Evolutionary conservation across 2,888 invertebrate species (phyloP).

Genomic region (Nomada flava): DNA sequence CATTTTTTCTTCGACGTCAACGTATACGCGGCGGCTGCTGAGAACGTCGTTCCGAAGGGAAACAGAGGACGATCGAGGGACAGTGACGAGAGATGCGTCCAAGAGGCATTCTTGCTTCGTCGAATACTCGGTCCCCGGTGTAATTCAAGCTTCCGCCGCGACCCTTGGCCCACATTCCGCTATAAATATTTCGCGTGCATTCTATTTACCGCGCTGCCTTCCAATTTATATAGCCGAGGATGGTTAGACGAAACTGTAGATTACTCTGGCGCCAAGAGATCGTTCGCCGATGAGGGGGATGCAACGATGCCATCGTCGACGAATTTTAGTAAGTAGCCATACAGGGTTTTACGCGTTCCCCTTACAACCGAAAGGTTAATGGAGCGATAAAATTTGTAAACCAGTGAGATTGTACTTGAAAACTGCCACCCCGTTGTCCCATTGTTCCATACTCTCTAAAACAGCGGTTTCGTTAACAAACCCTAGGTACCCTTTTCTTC

Average conservation of each 20-base stretch:
- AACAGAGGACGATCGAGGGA: neutral
- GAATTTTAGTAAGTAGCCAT: conserved; percentile 9
- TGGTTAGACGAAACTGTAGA: neutral
- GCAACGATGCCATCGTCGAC: neutral
- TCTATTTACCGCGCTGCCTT: neutral
- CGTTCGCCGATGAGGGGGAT: neutral
- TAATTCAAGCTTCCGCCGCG: conserved; percentile 15
- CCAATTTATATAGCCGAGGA: neutral
- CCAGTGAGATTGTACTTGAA: conserved; percentile 6
- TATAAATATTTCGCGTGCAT: conserved; percentile 14
- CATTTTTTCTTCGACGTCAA: conserved; percentile 39
- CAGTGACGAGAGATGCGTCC: conserved; percentile 11
- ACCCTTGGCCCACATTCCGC: conserved; percentile 6
- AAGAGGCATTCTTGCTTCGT: conserved; percentile 14
- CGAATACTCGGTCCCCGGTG: conserved; percentile 18
- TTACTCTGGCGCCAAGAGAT: conserved; percentile 2
- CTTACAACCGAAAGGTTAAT: neutral
- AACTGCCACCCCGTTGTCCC: neutral
- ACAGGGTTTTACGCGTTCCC: neutral
- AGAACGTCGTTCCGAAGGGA: neutral
- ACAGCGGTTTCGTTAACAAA: conserved; percentile 2
- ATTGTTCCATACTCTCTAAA: neutral
- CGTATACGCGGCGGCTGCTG: conserved; percentile 1
- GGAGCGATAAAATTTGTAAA: conserved; percentile 29
- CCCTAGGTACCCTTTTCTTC: neutral